These are phyloP conservation scores for Tiphia femorata DNA, from an alignment of 2,888 invertebrate genomes.

Conservation along the genomic window DNA sequence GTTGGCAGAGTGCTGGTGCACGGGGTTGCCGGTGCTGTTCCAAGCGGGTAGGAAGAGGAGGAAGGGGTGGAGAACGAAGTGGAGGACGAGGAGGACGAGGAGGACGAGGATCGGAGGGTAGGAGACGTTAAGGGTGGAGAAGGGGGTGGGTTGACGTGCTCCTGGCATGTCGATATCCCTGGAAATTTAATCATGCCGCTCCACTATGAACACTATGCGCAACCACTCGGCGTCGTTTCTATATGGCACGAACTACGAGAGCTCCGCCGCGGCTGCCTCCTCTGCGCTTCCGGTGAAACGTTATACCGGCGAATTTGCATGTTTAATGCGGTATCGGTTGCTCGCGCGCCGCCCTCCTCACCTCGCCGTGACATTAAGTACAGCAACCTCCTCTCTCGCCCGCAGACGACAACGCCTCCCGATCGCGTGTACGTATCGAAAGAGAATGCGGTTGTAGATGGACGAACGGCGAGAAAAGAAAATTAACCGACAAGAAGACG, in stretches of 20 bases:
- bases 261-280: too few species aligned
- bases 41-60: too few species aligned
- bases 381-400: conserved; percentile 14
- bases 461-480: not conserved
- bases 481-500: not conserved
- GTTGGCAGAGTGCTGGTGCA: conserved; percentile 5
- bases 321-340: conserved; percentile 57
- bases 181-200: conserved; percentile 61
- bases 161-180: conserved; percentile 60
- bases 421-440: not conserved
- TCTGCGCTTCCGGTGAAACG: conserved; percentile 45
- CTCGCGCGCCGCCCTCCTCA: conserved; percentile 35
- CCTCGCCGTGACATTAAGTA: conserved; percentile 50
- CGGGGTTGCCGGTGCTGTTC: conserved; percentile 16
- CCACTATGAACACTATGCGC: conserved; percentile 46
- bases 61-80: too few species aligned
- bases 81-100: not conserved
- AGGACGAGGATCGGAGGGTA: not conserved
- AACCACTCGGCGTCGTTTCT: conserved; percentile 30
- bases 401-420: too few species aligned
- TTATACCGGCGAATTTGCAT: conserved; percentile 60
- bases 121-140: not conserved
- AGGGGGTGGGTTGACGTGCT: conserved; percentile 45
- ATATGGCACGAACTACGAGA: too few species aligned
- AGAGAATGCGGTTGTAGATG: not conserved